Evolutionary conservation across 1,140 invertebrate species (phyloP).

Genomic region (Chymomyza costata): DNA sequence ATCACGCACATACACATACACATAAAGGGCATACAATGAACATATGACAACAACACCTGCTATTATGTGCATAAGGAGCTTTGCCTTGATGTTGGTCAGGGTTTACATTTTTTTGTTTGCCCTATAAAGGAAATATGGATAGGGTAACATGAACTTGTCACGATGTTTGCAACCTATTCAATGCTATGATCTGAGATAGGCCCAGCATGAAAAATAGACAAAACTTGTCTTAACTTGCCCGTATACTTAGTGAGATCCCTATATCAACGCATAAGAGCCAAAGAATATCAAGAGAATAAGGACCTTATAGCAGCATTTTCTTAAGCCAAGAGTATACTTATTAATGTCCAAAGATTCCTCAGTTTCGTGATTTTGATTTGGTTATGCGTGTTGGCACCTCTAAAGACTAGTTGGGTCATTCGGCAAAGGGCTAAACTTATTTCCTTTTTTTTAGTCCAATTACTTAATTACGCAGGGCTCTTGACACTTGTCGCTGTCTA

Average conservation of each 20-base stretch:
- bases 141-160: no score
- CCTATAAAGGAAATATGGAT: not conserved
- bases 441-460: slow-evolving; percentile 57
- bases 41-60: slow-evolving; percentile 41
- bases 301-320: no score
- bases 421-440: slow-evolving; percentile 51
- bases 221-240: no score
- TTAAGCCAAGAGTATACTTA: no score
- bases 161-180: no score
- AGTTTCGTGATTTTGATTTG: slow-evolving; percentile 3
- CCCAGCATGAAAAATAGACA: no score
- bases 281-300: no score
- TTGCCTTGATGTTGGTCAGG: slow-evolving; percentile 60
- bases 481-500: no score
- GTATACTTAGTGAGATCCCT: no score
- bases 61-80: slow-evolving; percentile 17
- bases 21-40: not conserved
- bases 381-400: not conserved
- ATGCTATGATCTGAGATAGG: no score
- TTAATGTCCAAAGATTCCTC: no score
- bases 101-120: not conserved
- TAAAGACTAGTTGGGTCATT: not conserved
- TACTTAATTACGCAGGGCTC: slow-evolving; percentile 53
- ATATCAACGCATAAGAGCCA: no score
- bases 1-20: slow-evolving; percentile 11